These are phyloP conservation scores for Aleadryas rufinucha DNA, from an alignment of 2,113 vertebrate genomes.

Conservation along the genomic window DNA sequence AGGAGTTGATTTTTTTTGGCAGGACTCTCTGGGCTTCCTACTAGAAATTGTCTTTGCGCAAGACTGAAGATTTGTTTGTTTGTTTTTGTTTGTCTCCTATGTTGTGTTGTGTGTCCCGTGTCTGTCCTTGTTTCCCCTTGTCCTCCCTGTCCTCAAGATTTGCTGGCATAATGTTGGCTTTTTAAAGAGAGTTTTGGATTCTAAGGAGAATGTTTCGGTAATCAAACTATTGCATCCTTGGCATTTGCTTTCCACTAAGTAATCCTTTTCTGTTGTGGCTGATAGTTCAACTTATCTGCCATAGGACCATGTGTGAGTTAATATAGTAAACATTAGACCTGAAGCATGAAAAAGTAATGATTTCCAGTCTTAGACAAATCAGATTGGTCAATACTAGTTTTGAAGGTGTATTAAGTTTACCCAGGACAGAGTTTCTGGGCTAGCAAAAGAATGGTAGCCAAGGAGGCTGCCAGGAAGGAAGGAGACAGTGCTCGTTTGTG, in stretches of 20 bases:
- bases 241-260: not conserved
- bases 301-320: not conserved
- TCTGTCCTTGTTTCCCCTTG: accelerated
- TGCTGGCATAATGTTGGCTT: not conserved
- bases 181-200: not conserved
- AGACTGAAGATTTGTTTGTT: not conserved
- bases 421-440: not conserved
- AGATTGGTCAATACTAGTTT: not conserved
- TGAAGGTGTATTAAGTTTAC: not conserved
- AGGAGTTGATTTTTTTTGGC: not conserved
- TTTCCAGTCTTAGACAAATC: not conserved
- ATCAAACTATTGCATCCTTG: not conserved
- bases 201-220: not conserved
- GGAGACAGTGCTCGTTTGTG: not conserved
- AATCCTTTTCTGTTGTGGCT: not conserved
- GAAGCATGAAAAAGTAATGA: not conserved
- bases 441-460: not conserved
- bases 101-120: not conserved
- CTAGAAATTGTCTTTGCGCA: not conserved
- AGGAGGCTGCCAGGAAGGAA: not conserved
- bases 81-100: not conserved
- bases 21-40: not conserved
- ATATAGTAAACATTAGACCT: not conserved
- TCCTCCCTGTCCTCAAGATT: not conserved
- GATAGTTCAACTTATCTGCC: not conserved